Conservation (phyloP, 1,140 invertebrate species). For the Globodera ellingtonae region DNA sequence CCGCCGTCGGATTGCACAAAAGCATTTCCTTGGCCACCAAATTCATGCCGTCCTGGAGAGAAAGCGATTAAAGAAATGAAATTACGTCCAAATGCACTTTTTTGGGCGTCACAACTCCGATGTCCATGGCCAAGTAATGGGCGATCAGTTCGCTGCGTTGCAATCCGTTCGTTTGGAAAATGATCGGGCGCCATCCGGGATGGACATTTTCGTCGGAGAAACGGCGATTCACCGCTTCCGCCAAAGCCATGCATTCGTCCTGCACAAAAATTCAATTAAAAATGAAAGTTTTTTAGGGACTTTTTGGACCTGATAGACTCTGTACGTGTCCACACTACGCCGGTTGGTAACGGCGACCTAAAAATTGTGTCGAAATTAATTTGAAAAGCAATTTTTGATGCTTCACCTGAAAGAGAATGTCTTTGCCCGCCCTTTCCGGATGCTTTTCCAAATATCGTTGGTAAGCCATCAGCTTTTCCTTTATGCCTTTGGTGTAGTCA, state of each 20-base stretch:
- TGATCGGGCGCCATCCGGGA: constrained; percentile 57
- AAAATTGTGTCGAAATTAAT: neutral
- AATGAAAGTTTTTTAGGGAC: neutral
- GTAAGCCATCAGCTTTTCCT: constrained; percentile 59
- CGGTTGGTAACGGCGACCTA: constrained; percentile 62
- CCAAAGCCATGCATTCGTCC: constrained; percentile 60
- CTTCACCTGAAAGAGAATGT: constrained; percentile 59
- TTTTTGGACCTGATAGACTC: constrained; percentile 54
- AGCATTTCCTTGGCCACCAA: constrained; percentile 59
- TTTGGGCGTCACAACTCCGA: constrained; percentile 63
- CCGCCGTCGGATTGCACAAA: constrained; percentile 62
- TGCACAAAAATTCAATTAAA: constrained; percentile 26
- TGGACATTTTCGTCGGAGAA: constrained; percentile 44
- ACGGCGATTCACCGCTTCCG: constrained; percentile 56
- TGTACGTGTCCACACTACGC: constrained; percentile 61
- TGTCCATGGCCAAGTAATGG: constrained; percentile 64
- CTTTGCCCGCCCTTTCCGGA: constrained; percentile 62
- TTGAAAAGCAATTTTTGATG: too few relatives aligned
- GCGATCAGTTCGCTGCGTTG: constrained; percentile 60
- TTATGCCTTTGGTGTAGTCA: constrained; percentile 64
- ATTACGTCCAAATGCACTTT: constrained; percentile 28
- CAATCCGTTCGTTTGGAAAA: constrained; percentile 64
- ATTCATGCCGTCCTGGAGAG: constrained; percentile 60
- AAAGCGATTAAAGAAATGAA: too few relatives aligned
- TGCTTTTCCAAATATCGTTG: constrained; percentile 60